A percentile compares a stretch with the other conserved stretches of the same genome.
Evolutionary conservation across 2,888 invertebrate genomes (phyloP).

Genomic region (Apamea anceps): DNA sequence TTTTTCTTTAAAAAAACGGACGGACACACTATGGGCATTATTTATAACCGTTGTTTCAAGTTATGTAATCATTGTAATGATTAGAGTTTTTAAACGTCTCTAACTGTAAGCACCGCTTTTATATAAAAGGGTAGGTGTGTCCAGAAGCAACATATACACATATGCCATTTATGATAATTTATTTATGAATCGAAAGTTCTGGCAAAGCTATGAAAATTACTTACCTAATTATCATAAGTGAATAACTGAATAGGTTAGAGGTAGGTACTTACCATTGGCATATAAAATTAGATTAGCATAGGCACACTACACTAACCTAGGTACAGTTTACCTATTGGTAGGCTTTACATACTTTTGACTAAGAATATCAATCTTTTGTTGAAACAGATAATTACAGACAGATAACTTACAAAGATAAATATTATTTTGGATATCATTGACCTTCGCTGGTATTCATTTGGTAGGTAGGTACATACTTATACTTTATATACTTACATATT

Average conservation of each 20-base stretch:
- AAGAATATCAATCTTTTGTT: not conserved
- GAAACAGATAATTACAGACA: constrained; percentile 15
- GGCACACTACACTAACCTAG: no score
- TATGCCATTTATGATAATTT: not conserved
- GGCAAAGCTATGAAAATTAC: not conserved
- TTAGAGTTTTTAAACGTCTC: not conserved
- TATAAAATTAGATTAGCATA: not conserved
- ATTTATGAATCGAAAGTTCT: not conserved
- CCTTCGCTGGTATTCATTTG: constrained; percentile 35
- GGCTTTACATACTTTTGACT: not conserved
- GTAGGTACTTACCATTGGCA: not conserved
- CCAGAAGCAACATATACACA: not conserved
- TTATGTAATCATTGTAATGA: not conserved
- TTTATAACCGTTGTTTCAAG: not conserved
- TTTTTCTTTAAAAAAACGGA: no score
- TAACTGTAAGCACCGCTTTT: no score
- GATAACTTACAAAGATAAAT: constrained; percentile 22
- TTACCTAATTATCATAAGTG: not conserved
- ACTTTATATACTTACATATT: no score
- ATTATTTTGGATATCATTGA: constrained; percentile 16
- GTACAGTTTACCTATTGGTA: not conserved
- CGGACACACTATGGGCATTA: not conserved
- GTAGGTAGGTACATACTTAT: not conserved
- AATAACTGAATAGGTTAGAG: not conserved
- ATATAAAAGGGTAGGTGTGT: not conserved